Evolutionary conservation across 1,140 invertebrate species (phyloP), one percentile per base, ranked within the genome.

Genomic region (Batillaria attramentaria): DNA sequence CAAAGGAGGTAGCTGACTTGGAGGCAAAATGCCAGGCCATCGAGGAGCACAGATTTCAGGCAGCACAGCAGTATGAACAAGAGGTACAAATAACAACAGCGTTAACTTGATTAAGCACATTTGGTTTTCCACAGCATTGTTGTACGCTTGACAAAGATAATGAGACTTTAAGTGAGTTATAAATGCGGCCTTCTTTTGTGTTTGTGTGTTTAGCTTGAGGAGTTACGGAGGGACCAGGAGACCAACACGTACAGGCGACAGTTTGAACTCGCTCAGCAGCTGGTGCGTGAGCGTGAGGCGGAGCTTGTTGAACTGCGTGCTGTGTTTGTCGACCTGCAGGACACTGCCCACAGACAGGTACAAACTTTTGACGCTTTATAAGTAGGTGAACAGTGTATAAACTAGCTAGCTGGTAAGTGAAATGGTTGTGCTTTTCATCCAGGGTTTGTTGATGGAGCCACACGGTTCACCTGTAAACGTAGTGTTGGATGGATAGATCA

Each of bases 261-360:
- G 78, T 82, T 82, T 69, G 41, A 78, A 39, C 42, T 35, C 28
- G 79, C 78, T 31, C 69, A 66, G 81, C 78, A 82, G 68, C 20
- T 80, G 65, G 62, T 82, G 31, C 41, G 43, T 42, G 78, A 82
- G 42, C 37, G 50, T n/a, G 54, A 82, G 68, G 72, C 60, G 18
- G 74, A 79, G 70, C 1, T 57, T 24, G 70, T 77, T 18, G 81
- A 82, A 46, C 46, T 82, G 10, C 24, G 39, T 16, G 43, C 5
- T 16, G 57, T 82, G 20, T 46, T 80, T n/a, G 62, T 42, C 1
- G 78, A 82, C 39, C 42, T 82, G 28, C 74, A 82, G 46, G 62
- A n/a, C 4, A 65, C 81, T 20, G 68, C 57, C 33, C 2, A 31
- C 2, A 33, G 77, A 18, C 81, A 82, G 81, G 81, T 81, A 50